These are phyloP conservation scores for Macroramphosus scolopax DNA, from an alignment of 2,797 vertebrate species.

Conservation along the genomic window DNA sequence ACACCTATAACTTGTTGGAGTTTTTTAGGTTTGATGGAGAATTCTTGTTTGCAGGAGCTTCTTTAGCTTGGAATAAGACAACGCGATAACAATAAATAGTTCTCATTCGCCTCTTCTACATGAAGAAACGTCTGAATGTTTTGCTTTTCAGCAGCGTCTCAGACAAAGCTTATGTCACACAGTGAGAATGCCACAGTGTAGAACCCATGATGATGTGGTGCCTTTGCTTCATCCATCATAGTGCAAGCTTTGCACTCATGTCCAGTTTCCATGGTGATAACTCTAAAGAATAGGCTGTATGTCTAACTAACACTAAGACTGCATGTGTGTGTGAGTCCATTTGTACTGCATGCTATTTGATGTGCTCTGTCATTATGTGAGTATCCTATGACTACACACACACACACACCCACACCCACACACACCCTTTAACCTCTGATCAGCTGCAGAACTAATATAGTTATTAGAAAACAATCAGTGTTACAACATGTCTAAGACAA, in stretches of 20 bases:
- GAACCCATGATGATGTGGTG: conserved; percentile 48
- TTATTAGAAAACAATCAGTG: conserved; percentile 9
- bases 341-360: conserved; percentile 29
- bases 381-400: conserved; percentile 18
- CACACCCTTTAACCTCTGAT: conserved; percentile 4
- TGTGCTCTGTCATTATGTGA: conserved; percentile 36
- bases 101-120: too few species aligned
- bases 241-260: conserved; percentile 62
- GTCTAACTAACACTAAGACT: conserved; percentile 65
- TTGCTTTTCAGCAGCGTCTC: conserved; percentile 19
- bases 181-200: conserved; percentile 48
- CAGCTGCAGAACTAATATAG: conserved; percentile 12
- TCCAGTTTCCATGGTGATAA: conserved; percentile 83
- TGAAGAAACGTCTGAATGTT: conserved; percentile 1
- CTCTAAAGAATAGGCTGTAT: conserved; percentile 72
- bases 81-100: too few species aligned
- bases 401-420: background rate
- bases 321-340: conserved; percentile 7
- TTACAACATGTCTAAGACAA: conserved; percentile 20
- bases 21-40: too few species aligned
- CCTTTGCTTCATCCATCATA: conserved; percentile 49
- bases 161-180: conserved; percentile 32
- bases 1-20: too few species aligned
- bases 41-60: too few species aligned
- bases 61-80: too few species aligned